Base-by-base conservation (phyloP, 2,113 vertebrate genomes). In the Anolis carolinensis region DNA sequence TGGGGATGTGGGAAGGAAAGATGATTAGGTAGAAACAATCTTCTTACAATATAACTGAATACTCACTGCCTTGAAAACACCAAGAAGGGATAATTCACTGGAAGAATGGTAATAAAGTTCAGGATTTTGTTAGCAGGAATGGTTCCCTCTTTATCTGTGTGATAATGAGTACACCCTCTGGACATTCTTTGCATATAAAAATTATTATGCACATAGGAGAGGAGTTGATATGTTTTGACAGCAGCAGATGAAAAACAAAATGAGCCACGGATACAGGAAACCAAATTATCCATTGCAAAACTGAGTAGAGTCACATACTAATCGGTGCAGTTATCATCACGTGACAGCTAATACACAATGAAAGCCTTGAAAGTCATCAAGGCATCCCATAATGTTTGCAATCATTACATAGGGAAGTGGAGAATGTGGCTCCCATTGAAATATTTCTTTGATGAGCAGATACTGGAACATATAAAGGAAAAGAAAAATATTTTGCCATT, bases 401-500 rank as follows among this genome's bases (percentile, higher is more conserved):
- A 67, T 86, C 16, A 48, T 81, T 65, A 74, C 39, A 86, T 27
- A 59, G 50, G 74, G 78, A 84, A 85, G 55, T 71, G 48, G 30
- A 21, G 70, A 48, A 7, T 81, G 55, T 39, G 34, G 39, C 34
- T 39, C 32, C 30, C 34, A 34, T 72, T 78, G 52, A 79, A 23
- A 0, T 0, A 30, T 9, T 30, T 75, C 21, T 36, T 10, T 78
- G 78, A 78, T 9, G 71, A 76, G 77, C 32, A 82, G 63, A 68
- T 1, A 34, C 62, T n/a, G 59, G 79, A 76, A 82, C 63, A 85
- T 32, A 44, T 32, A 82, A 34, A 13, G 55, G 77, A 20, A 34
- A 1, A 82, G 86, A 78, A 11, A 23, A 0, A 7, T 8, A 77
- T 88, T 9, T 44, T 75, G 36, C 83, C 77, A 30, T 80, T 84